phyloP scores from a whole-genome alignment of 2,797 vertebrate genomes.

The Sandelia bainsii region DNA sequence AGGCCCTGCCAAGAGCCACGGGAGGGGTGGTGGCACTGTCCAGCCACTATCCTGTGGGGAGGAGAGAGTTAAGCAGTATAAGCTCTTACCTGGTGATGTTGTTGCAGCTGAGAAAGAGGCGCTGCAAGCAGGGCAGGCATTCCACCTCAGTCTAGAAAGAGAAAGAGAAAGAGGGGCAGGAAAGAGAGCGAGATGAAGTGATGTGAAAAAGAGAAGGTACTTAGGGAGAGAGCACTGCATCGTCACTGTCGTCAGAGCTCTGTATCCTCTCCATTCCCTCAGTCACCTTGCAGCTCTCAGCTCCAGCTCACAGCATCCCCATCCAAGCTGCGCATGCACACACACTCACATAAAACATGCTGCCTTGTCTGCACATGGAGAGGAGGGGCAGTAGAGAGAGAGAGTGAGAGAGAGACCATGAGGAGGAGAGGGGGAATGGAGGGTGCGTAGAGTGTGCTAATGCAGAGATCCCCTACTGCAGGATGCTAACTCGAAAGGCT shows the following conservation, averaged over 20 bases:
- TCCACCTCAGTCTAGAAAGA: constrained; percentile 93
- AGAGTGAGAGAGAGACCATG: constrained; percentile 55
- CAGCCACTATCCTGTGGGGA: constrained; percentile 62
- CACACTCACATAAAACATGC: constrained; percentile 68
- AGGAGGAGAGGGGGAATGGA: constrained; percentile 63
- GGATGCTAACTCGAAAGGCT: constrained; percentile 64
- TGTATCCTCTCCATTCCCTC: constrained; percentile 78
- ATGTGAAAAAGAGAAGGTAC: constrained; percentile 63
- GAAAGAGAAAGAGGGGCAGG: constrained; percentile 63
- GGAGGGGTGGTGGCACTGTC: constrained; percentile 55
- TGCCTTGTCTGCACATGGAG: constrained; percentile 82
- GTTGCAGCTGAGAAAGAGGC: constrained; percentile 98
- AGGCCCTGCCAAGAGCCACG: constrained; percentile 48
- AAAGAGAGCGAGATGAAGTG: constrained; percentile 60
- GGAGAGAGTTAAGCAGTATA: constrained; percentile 71
- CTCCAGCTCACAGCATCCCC: constrained; percentile 82
- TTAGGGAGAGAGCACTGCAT: constrained; percentile 68
- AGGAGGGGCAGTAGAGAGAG: constrained; percentile 83
- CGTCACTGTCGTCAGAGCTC: constrained; percentile 71
- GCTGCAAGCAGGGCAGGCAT: constrained; percentile 92
- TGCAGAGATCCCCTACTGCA: constrained; percentile 83
- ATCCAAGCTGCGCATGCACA: constrained; percentile 80
- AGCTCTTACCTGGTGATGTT: constrained; percentile 95
- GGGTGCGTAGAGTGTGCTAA: constrained; percentile 65
- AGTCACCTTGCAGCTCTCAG: constrained; percentile 87